These are phyloP conservation scores for Mus musculus DNA, from an alignment of 2,113 vertebrate genomes.

Conservation along the genomic window GRCm39 chr3:79189501-79190000, in stretches of 20 bases:
- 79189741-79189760: not conserved
- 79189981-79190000: not conserved
- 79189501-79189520: not conserved
- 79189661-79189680: not conserved
- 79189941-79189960: not conserved
- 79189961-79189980: not conserved
- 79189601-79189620: not conserved
- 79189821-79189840: not conserved
- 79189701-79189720: too few relatives aligned
- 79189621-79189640: not conserved
- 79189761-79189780: not conserved
- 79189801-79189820: not conserved
- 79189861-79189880: not conserved
- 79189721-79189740: not conserved
- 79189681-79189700: not conserved
- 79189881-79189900: not conserved
- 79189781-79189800: not conserved
- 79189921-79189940: not conserved
- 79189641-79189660: too few relatives aligned
- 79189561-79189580: not conserved
- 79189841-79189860: not conserved
- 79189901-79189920: not conserved
- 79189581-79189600: not conserved
- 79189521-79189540: not conserved
- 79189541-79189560: conserved; percentile 8